These are phyloP conservation scores for Phengaris alcon DNA, from an alignment of 2,888 invertebrate genomes.

Conservation along the genomic window DNA sequence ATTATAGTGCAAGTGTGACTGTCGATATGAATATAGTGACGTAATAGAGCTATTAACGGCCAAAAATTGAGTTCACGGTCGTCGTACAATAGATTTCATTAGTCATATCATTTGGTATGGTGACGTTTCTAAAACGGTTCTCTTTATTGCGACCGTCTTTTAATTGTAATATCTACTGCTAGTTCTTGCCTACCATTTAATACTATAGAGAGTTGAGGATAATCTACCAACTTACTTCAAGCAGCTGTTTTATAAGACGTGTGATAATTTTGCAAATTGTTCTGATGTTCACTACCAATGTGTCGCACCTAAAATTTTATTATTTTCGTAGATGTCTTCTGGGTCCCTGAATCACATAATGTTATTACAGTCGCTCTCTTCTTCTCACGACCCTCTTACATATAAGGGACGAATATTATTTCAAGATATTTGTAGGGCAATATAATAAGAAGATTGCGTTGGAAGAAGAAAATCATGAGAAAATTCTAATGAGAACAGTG, in stretches of 20 bases:
- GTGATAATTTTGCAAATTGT: background rate
- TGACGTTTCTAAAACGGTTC: background rate
- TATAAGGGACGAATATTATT: conserved; percentile 11
- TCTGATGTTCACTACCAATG: too few relatives aligned
- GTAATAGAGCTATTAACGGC: conserved; percentile 6
- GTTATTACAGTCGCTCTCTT: background rate
- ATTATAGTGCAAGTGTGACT: background rate
- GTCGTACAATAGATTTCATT: conserved; percentile 1
- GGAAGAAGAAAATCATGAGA: background rate
- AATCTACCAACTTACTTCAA: background rate
- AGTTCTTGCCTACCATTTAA: background rate
- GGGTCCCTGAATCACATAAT: background rate
- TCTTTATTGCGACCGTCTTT: background rate
- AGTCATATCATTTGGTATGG: conserved; percentile 15
- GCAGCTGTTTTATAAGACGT: background rate
- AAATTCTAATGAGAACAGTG: background rate
- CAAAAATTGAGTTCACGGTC: conserved; percentile 18
- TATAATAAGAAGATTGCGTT: conserved; percentile 11
- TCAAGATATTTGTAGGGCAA: background rate
- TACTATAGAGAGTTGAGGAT: background rate
- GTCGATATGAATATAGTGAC: conserved; percentile 5
- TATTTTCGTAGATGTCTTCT: background rate
- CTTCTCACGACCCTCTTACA: background rate
- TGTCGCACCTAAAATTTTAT: background rate
- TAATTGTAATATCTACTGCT: background rate